A percentile compares a stretch with the other conserved stretches of the same genome.
Conservation (phyloP, 1,140 invertebrate genomes). For the Megathymus violae region DNA sequence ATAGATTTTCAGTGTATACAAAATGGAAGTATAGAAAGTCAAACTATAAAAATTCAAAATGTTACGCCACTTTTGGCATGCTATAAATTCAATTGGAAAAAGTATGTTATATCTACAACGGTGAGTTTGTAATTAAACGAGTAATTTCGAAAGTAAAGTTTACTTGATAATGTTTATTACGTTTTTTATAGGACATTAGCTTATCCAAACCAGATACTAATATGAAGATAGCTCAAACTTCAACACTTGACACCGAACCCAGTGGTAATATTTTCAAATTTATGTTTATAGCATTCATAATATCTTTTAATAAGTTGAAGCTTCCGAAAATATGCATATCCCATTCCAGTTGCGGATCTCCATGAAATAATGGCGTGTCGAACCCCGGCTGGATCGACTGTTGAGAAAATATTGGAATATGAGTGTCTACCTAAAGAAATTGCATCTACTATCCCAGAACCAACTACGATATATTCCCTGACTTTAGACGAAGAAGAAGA, state of each 20-base stretch:
- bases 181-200: slow-evolving; percentile 10
- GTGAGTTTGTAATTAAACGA: slow-evolving; percentile 41
- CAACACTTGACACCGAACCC: slow-evolving; percentile 31
- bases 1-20: slow-evolving; percentile 71
- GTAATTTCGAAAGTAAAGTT: too few relatives aligned
- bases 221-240: slow-evolving; percentile 16
- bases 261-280: slow-evolving; percentile 21
- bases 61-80: slow-evolving; percentile 67
- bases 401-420: slow-evolving; percentile 24
- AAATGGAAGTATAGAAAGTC: slow-evolving; percentile 66
- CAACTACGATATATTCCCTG: slow-evolving; percentile 17
- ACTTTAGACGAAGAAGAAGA: slow-evolving; percentile 30
- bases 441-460: slow-evolving; percentile 11
- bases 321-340: background rate
- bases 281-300: too few relatives aligned
- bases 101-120: slow-evolving; percentile 42
- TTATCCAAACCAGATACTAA: slow-evolving; percentile 3
- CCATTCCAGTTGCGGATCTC: slow-evolving; percentile 34
- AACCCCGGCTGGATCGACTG: slow-evolving; percentile 39
- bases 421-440: slow-evolving; percentile 17
- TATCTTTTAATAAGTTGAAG: background rate
- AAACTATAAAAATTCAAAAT: slow-evolving; percentile 73
- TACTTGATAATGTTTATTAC: too few relatives aligned
- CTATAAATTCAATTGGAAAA: slow-evolving; percentile 72
- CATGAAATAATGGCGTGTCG: slow-evolving; percentile 48